Conservation (phyloP, 2,888 invertebrate species). For the Drosophila tanythrix region DNA sequence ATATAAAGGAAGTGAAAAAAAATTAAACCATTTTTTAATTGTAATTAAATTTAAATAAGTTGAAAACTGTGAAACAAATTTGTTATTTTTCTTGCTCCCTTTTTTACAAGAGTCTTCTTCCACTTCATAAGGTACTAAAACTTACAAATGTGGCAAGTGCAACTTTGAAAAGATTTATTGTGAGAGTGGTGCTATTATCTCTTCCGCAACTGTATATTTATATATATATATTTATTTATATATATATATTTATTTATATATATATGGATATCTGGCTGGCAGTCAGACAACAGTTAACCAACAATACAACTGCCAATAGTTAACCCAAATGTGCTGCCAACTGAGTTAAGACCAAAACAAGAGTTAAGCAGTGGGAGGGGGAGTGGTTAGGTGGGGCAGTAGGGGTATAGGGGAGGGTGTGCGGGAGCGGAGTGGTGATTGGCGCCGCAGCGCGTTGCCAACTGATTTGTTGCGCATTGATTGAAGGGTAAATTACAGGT, state of each 20-base stretch:
- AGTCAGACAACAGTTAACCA: conserved; percentile 71
- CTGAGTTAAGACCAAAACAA: conserved; percentile 59
- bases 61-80: background rate
- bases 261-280: conserved; percentile 63
- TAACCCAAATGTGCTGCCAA: conserved; percentile 81
- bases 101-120: background rate
- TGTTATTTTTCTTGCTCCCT: background rate
- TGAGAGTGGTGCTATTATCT: background rate
- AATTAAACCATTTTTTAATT: too few species aligned
- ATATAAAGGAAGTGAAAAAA: too few species aligned
- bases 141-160: background rate
- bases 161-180: background rate
- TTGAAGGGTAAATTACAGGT: conserved; percentile 81
- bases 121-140: background rate
- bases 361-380: conserved; percentile 7
- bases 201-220: background rate
- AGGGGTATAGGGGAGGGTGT: background rate
- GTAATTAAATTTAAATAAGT: background rate
- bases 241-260: conserved; percentile 20
- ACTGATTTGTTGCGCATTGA: conserved; percentile 80
- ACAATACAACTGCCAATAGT: conserved; percentile 64
- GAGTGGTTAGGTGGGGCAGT: background rate
- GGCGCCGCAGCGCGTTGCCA: conserved; percentile 75
- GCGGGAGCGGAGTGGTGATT: conserved; percentile 25
- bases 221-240: conserved; percentile 14